phyloP scores from a whole-genome alignment of 2,113 vertebrate genomes.

The Protobothrops mucrosquamatus region DNA sequence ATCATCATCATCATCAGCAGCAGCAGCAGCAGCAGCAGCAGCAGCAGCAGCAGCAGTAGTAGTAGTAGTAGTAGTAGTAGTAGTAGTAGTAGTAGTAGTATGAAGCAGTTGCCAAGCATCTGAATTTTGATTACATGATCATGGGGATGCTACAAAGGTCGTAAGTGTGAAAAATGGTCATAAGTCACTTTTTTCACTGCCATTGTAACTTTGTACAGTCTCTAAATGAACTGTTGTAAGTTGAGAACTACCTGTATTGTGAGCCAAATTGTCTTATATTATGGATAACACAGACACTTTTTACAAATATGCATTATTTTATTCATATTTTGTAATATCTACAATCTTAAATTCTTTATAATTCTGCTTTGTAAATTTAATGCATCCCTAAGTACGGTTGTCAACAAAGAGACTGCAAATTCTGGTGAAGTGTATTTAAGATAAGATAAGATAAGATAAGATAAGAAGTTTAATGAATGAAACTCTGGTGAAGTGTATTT shows the following conservation, averaged over 20 bases:
- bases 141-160: not conserved
- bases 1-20: too few species aligned
- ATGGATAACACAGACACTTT: not conserved
- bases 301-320: not conserved
- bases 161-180: not conserved
- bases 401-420: not conserved
- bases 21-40: too few species aligned
- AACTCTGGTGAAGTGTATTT: not conserved
- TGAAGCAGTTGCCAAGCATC: not conserved
- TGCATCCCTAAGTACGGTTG: not conserved
- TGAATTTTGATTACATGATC: not conserved
- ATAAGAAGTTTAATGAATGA: not conserved
- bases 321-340: not conserved
- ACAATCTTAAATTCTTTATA: not conserved
- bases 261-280: not conserved
- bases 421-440: not conserved
- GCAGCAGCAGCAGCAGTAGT: too few species aligned
- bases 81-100: not conserved
- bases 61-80: too few species aligned
- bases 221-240: not conserved
- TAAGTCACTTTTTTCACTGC: not conserved
- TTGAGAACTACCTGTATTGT: not conserved
- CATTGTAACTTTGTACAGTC: not conserved
- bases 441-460: too few species aligned
- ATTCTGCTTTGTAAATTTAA: not conserved